A percentile compares a stretch with the other conserved stretches of the same genome.
Evolutionary conservation across 2,113 vertebrate species (phyloP).

Genomic region (Pitta sordida): DNA sequence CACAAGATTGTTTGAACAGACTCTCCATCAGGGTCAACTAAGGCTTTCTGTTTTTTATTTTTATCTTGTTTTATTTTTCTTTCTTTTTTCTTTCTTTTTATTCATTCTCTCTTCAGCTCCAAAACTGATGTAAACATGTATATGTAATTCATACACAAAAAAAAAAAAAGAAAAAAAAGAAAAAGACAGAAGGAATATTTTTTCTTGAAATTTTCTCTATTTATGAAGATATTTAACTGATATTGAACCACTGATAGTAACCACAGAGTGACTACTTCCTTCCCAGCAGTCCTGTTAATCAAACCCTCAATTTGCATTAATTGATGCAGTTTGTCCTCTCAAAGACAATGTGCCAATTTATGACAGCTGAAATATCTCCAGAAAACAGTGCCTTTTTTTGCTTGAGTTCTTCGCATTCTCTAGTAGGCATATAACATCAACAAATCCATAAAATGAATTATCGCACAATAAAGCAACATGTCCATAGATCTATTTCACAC

Average conservation of each 20-base stretch:
- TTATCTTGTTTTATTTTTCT: not conserved
- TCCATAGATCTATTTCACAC: not conserved
- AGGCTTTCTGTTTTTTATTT: not conserved
- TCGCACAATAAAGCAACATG: not conserved
- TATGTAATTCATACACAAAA: not conserved
- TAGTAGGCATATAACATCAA: not conserved
- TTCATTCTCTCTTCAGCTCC: not conserved
- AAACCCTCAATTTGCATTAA: not conserved
- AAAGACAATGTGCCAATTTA: not conserved
- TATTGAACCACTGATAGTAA: not conserved
- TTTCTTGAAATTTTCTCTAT: not conserved
- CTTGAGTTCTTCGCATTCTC: not conserved
- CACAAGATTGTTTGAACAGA: not conserved
- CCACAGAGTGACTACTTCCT: not conserved
- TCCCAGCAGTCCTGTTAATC: not conserved
- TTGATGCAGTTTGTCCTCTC: not conserved
- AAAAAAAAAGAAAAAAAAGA: not conserved
- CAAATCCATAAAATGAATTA: not conserved
- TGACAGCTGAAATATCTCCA: not conserved
- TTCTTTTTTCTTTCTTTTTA: not conserved
- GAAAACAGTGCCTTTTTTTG: not conserved
- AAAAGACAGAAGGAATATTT: not conserved
- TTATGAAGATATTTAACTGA: not conserved
- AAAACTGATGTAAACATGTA: not conserved
- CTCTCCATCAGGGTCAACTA: not conserved